Base-by-base conservation (phyloP, 2,797 vertebrate genomes). In the Brachyalestes nurse region DNA sequence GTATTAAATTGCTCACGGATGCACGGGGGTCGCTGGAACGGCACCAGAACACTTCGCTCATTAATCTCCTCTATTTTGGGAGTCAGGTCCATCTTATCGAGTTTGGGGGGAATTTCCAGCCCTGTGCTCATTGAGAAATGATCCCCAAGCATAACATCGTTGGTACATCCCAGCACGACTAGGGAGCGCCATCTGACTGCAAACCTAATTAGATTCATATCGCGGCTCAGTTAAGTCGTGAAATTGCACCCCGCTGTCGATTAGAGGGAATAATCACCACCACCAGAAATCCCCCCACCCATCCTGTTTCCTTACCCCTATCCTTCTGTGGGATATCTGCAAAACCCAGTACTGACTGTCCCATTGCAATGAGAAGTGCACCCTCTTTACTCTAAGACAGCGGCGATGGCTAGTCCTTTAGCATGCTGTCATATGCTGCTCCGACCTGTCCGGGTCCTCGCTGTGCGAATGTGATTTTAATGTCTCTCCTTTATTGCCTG, bases 101-200 rank as follows among this genome's bases (percentile, higher is more conserved):
- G 67, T 82, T 65, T 64, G 12, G 34, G 64, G 8, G 64, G 38
- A 5, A 13, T 38, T 38, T 40, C 64, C 1, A 6, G 14, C 62
- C 28, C 8, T 45, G 8, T 64, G 5, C 72, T 79, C 60, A 62
- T 53, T 71, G 73, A 85, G 83, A 80, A 74, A 89, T 90, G 85
- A 83, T 75, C 78, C 83, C 83, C 81, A 42, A 77, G 21, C 28
- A 47, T 49, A 87, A 89, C 91, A 92, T 92, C 90, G 92, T 86
- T 65, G 85, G 89, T 90, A 90, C 89, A 90, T 89, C 85, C 88
- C 84, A 85, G 86, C 85, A 89, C 87, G 89, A 91, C 88, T 92
- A 92, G 79, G 69, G 81, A 72, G 85, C 82, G 71, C 85, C 71
- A 61, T 89, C 88, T 86, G 82, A 88, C 84, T 83, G 86, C 83